Percentiles rank a stretch among this genome's conserved stretches.
Conservation (phyloP, 1,140 invertebrate species). For the Coptotermes formosanus region DNA sequence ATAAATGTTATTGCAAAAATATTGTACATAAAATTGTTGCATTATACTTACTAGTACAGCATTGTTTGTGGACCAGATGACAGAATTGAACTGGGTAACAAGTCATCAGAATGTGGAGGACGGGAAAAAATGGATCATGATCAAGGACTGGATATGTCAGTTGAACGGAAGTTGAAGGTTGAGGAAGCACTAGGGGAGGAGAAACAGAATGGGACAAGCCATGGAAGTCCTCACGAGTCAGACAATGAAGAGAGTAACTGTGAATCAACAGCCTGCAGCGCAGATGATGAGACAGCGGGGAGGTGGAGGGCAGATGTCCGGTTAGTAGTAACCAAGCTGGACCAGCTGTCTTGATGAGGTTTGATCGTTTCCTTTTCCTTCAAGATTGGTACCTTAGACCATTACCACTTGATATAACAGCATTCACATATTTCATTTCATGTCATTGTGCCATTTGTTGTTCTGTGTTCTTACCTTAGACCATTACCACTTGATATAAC, state of each 20-base stretch:
- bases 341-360: too few species aligned
- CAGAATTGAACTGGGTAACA: neutral
- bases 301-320: neutral
- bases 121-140: neutral
- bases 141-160: constrained; percentile 25
- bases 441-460: too few species aligned
- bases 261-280: neutral
- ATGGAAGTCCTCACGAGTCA: neutral
- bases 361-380: too few species aligned
- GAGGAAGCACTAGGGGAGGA: neutral
- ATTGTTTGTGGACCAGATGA: neutral
- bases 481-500: too few species aligned
- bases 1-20: too few species aligned
- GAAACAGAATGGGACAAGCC: neutral
- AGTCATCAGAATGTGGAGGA: neutral
- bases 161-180: neutral
- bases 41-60: too few species aligned
- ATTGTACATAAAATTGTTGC: too few species aligned
- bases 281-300: neutral
- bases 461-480: too few species aligned
- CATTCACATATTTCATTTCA: too few species aligned
- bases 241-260: constrained; percentile 23
- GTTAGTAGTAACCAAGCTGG: neutral
- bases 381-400: too few species aligned
- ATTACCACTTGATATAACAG: too few species aligned